A percentile compares a stretch with the other conserved stretches of the same genome.
phyloP scores from a whole-genome alignment of 2,888 invertebrate species.

The Seira musarum region DNA sequence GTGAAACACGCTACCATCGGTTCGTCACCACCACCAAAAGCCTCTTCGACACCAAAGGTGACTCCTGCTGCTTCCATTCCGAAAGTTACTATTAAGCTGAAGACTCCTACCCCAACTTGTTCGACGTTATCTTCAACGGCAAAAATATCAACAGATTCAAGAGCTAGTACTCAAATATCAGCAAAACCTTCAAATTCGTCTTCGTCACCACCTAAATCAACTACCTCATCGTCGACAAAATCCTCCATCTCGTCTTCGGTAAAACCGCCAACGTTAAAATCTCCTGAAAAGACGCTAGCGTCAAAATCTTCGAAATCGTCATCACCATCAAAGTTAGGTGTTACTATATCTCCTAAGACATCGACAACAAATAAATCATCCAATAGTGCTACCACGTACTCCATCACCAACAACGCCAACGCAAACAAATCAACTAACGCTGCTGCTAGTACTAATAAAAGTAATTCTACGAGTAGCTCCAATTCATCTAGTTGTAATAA shows the following conservation, averaged over 20 bases:
- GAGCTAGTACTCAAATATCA: no score
- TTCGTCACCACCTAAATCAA: background rate
- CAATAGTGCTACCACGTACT: background rate
- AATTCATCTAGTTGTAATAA: background rate
- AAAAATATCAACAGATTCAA: no score
- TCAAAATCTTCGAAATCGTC: no score
- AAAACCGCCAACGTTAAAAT: no score
- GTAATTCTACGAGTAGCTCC: background rate
- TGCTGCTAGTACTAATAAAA: constrained; percentile 10
- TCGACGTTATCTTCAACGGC: background rate
- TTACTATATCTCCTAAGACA: background rate
- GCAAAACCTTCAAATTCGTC: no score
- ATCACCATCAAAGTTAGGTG: background rate
- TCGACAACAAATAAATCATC: background rate
- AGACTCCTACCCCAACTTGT: background rate
- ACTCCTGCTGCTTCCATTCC: no score
- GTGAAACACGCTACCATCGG: no score
- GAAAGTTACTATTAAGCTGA: no score
- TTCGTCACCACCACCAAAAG: no score
- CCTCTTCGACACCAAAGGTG: no score
- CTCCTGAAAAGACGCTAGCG: no score
- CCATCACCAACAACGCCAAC: background rate
- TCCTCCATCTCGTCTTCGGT: constrained; percentile 17
- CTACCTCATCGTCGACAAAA: background rate
- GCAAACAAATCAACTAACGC: background rate